Conservation (phyloP, 2,888 invertebrate species). For the Ashinkailepas kermadecensis region DNA sequence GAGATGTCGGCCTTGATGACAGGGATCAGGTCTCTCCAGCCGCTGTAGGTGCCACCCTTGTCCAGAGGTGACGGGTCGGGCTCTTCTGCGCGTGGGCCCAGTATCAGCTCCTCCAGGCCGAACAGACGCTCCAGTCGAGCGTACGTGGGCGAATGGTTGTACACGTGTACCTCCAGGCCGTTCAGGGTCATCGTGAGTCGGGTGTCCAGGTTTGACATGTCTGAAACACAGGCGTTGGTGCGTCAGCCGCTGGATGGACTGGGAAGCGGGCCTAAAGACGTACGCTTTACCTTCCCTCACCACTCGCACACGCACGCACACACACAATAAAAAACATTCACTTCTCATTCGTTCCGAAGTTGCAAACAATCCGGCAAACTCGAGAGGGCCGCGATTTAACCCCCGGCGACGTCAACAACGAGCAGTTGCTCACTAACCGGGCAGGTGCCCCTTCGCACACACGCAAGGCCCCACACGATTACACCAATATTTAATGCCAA, state of each 20-base stretch:
- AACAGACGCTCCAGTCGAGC: slow-evolving; percentile 78
- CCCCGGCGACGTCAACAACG: too few species aligned
- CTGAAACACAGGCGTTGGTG: slow-evolving; percentile 47
- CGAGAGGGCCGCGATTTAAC: too few species aligned
- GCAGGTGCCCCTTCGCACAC: too few species aligned
- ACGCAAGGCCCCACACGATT: too few species aligned
- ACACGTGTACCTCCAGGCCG: slow-evolving; percentile 90
- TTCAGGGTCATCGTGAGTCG: slow-evolving; percentile 82
- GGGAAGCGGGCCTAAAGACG: not conserved
- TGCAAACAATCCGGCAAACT: too few species aligned
- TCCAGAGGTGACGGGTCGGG: slow-evolving; percentile 9
- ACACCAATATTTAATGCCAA: too few species aligned
- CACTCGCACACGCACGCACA: too few species aligned
- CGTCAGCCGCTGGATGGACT: not conserved
- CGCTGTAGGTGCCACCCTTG: slow-evolving; percentile 46
- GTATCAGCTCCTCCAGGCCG: slow-evolving; percentile 69
- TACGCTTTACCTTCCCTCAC: not conserved
- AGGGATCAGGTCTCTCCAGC: slow-evolving; percentile 93
- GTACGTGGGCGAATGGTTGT: slow-evolving; percentile 84
- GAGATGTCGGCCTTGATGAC: slow-evolving; percentile 92
- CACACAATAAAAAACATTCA: too few species aligned
- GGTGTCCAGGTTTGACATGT: slow-evolving; percentile 90
- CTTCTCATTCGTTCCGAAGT: too few species aligned
- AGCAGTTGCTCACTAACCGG: too few species aligned
- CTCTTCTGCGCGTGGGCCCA: slow-evolving; percentile 42